Conservation (phyloP, 1,140 invertebrate genomes). For the Acyrthosiphon pisum region DNA sequence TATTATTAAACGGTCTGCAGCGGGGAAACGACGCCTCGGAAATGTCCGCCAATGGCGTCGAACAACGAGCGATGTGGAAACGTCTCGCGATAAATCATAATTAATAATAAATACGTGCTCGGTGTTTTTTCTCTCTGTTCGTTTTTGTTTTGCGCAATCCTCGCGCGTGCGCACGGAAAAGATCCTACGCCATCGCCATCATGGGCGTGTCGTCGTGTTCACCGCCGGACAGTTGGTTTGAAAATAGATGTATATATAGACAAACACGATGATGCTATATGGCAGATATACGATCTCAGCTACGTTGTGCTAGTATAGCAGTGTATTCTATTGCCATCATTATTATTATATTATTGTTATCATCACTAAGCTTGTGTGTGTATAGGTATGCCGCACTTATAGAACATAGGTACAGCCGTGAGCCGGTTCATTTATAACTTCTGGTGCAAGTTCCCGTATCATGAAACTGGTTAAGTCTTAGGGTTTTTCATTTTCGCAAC, state of each 20-base stretch:
- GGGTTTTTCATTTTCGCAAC: not conserved
- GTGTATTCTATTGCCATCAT: not conserved
- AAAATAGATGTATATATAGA: not conserved
- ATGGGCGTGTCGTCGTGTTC: too few relatives aligned
- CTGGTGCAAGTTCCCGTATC: not conserved
- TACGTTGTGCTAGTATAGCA: not conserved
- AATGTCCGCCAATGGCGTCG: not conserved
- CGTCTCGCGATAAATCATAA: not conserved
- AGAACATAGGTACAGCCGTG: too few relatives aligned
- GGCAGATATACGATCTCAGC: not conserved
- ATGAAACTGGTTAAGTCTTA: not conserved
- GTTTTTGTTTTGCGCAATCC: not conserved
- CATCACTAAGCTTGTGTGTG: not conserved
- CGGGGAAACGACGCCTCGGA: not conserved
- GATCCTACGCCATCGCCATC: not conserved
- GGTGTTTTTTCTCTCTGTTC: not conserved
- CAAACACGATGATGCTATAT: not conserved
- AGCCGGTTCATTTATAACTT: not conserved
- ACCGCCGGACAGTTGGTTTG: not conserved
- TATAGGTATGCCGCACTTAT: not conserved
- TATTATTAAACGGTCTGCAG: not conserved
- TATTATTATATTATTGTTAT: not conserved
- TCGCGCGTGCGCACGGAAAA: not conserved
- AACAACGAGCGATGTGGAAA: not conserved
- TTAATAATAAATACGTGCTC: constrained; percentile 14